Percentiles rank a stretch among this genome's conserved stretches.
Conservation (phyloP, 2,113 vertebrate genomes). For the Ceyx margarethae region DNA sequence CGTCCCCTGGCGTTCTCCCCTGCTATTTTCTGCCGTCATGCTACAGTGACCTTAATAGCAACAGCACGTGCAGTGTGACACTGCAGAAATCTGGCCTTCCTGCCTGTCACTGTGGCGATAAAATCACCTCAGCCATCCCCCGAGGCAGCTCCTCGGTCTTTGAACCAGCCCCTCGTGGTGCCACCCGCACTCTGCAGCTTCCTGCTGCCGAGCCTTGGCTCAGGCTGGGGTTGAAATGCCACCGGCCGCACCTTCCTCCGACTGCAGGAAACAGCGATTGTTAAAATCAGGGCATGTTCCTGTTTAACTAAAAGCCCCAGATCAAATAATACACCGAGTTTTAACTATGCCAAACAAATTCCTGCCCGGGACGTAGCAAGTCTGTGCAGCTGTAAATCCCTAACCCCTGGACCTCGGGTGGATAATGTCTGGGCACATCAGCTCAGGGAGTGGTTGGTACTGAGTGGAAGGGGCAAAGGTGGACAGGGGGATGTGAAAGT, state of each 20-base stretch:
- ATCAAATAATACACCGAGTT: constrained; percentile 70
- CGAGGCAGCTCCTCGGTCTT: not conserved
- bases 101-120: not conserved
- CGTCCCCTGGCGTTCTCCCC: rapidly evolving
- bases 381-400: not conserved
- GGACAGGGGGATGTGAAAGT: not conserved
- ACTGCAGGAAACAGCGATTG: constrained; percentile 63
- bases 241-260: constrained; percentile 60
- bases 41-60: not conserved
- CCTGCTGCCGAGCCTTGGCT: constrained; percentile 21
- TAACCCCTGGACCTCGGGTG: not conserved
- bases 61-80: rapidly evolving
- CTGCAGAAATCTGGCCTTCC: rapidly evolving
- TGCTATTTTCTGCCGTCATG: not conserved
- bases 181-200: constrained; percentile 13
- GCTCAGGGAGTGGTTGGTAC: not conserved
- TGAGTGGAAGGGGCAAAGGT: not conserved
- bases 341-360: constrained; percentile 57
- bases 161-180: not conserved
- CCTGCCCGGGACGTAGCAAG: constrained; percentile 44
- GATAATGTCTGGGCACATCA: not conserved
- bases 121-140: not conserved
- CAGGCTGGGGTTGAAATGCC: constrained; percentile 35
- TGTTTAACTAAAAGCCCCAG: constrained; percentile 68
- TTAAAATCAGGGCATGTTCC: constrained; percentile 75